Conservation (phyloP, 2,113 vertebrate species). For the Pelusios castaneus region DNA sequence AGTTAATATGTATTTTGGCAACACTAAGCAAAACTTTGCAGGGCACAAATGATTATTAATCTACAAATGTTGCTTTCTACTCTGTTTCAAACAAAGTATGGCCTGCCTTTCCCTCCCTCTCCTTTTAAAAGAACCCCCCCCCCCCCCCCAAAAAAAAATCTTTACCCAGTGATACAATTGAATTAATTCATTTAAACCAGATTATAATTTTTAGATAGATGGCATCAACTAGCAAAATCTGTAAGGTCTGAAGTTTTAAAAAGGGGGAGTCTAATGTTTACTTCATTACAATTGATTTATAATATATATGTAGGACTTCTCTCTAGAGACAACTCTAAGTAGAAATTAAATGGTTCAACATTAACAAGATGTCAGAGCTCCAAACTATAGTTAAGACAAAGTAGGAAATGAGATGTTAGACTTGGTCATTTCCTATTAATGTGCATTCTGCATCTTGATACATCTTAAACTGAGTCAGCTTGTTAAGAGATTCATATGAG, state of each 20-base stretch:
- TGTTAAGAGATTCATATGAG: background rate
- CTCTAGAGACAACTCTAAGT: accelerated
- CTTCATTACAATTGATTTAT: background rate
- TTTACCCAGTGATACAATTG: background rate
- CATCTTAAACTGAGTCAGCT: background rate
- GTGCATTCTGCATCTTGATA: background rate
- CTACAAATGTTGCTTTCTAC: background rate
- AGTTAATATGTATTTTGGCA: background rate
- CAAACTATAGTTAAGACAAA: background rate
- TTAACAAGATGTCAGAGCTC: background rate
- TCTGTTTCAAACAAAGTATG: background rate
- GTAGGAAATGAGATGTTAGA: accelerated
- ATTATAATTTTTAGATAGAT: background rate
- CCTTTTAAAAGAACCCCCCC: background rate
- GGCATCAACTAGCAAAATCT: background rate
- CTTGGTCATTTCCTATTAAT: background rate
- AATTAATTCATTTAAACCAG: background rate
- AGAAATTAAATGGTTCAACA: background rate
- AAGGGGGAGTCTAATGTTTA: background rate
- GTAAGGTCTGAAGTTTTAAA: background rate
- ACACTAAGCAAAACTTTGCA: background rate
- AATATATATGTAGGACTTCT: background rate
- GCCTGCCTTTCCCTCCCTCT: background rate
- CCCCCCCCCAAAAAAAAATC: background rate
- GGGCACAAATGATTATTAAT: background rate